A percentile compares a stretch with the other conserved stretches of the same genome.
Conservation (phyloP, 2,888 invertebrate genomes). For the Aleiodes alternator region DNA sequence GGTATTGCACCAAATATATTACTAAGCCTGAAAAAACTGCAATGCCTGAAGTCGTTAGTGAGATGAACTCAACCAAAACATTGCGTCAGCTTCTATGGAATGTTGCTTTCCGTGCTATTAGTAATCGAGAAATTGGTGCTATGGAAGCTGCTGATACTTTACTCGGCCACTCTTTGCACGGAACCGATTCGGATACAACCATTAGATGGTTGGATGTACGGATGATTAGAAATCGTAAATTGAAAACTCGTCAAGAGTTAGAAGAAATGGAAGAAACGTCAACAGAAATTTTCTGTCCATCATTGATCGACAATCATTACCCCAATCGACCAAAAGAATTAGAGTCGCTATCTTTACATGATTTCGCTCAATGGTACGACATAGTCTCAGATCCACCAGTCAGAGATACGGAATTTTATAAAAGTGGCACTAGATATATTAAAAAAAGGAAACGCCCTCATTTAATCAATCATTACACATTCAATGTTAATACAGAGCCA, state of each 20-base stretch:
- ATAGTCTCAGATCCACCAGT: neutral
- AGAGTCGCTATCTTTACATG: constrained; percentile 46
- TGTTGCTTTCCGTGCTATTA: constrained; percentile 23
- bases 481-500: too few relatives aligned
- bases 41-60: constrained; percentile 53
- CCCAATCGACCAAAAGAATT: constrained; percentile 47
- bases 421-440: constrained; percentile 47
- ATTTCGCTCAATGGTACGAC: constrained; percentile 51
- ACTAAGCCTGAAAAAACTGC: constrained; percentile 62
- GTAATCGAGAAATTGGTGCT: constrained; percentile 34
- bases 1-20: constrained; percentile 62
- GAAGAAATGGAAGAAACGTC: constrained; percentile 41
- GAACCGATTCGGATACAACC: constrained; percentile 42
- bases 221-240: constrained; percentile 26
- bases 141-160: constrained; percentile 54
- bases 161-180: constrained; percentile 16
- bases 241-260: constrained; percentile 29
- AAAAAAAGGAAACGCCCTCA: constrained; percentile 50
- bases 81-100: constrained; percentile 59
- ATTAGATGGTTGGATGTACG: constrained; percentile 42
- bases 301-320: constrained; percentile 48
- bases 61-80: constrained; percentile 61
- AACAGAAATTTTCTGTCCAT: constrained; percentile 47
- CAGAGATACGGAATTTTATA: constrained; percentile 32
- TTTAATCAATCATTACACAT: too few relatives aligned